phyloP scores from a whole-genome alignment of 53 echinoderm and acorn worm genomes.

The Temnopleurus reevesii region DNA sequence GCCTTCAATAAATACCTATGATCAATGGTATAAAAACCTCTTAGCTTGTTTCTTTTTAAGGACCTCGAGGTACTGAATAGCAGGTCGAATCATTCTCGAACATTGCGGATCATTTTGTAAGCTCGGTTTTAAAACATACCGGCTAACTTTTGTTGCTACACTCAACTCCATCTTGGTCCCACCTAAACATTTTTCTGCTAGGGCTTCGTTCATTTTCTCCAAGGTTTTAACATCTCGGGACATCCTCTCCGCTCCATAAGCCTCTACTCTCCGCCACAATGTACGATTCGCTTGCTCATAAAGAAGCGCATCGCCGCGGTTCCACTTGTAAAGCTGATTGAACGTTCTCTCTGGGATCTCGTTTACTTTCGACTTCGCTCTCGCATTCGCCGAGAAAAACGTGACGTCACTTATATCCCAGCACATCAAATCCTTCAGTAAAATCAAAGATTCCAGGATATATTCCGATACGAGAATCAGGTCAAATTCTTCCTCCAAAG shows the following conservation, averaged over 20 bases:
- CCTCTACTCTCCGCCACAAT: conserved; percentile 62
- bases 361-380: conserved; percentile 40
- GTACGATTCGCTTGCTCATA: conserved; percentile 75
- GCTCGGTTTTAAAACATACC: conserved; percentile 57
- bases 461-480: conserved; percentile 76
- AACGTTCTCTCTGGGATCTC: conserved; percentile 41
- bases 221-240: conserved; percentile 59
- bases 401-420: conserved; percentile 74
- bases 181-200: conserved; percentile 59
- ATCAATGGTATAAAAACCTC: too few species aligned
- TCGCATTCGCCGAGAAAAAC: conserved; percentile 69
- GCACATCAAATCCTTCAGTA: conserved; percentile 83
- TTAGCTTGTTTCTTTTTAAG: conserved; percentile 59
- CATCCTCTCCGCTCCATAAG: conserved; percentile 66
- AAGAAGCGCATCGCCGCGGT: conserved; percentile 67
- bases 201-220: conserved; percentile 46
- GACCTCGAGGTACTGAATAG: conserved; percentile 53
- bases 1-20: too few species aligned
- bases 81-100: conserved; percentile 59
- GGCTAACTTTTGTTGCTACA: not conserved
- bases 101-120: conserved; percentile 40
- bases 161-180: conserved; percentile 23
- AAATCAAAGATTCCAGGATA: conserved; percentile 71
- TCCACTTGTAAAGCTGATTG: conserved; percentile 64
- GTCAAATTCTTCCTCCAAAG: conserved; percentile 69